Evolutionary conservation across 1,140 invertebrate species (phyloP), one percentile per base, ranked within the genome.

Genomic region (Drosophila albomicans): DNA sequence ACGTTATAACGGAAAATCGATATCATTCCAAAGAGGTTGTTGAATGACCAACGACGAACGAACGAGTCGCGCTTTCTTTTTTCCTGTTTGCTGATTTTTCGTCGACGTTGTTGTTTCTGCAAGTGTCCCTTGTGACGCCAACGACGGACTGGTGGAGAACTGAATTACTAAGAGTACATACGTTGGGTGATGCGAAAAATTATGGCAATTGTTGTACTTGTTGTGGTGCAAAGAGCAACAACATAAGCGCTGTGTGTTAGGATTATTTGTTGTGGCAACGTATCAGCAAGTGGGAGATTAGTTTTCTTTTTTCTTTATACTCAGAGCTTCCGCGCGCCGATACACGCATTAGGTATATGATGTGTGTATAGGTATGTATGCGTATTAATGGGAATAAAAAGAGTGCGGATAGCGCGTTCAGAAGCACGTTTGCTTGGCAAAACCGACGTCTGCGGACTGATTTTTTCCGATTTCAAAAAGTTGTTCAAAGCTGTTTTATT

Each of bases 1-100:
- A 89, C 85, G 78, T 81, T 74, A 70, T 90, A 85, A 85, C 78
- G 85, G 81, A 89, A 89, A 89, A 89, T 89, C 85, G 81, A 89
- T 89, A 85, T 4, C 57, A 51, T 78, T 41, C 49, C 79, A 81
- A 78, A 79, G 25, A 80, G 73, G 64, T 80, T 89, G 81, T 84
- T 84, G 82, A 84, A 82, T 88, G 80, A 61, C 66, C 61, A 38
- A 32, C 43, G 43, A 38, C 80, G 82, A 78, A 61, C 65, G 54
- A 28, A 25, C 66, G 48, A 56, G 58, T 49, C 38, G 52, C 35
- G 52, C 30, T 20, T 38, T 56, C 28, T 13, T 41, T 35, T 69
- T 48, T 3, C 20, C 3, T 25, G 20, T 20, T 57, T 10, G 5
- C 13, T 57, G 28, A 7, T 30, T 20, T 51, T 11, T n/a, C 20